Conservation (phyloP, 2,113 vertebrate genomes). For the Boulengeromyrus knoepffleri region DNA sequence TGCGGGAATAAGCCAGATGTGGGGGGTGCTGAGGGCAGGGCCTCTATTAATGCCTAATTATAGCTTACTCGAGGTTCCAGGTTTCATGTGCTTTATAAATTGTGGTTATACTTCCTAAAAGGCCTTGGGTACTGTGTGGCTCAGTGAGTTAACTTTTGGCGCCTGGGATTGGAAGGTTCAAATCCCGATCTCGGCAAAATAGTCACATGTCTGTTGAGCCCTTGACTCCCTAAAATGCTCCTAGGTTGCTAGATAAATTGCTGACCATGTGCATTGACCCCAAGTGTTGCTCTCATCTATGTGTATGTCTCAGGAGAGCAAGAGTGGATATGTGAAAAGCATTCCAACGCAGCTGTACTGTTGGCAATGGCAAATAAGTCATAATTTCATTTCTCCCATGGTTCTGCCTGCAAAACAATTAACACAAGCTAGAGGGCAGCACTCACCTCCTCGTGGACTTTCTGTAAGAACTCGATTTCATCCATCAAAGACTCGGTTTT, state of each 20-base stretch:
- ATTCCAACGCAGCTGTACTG: background rate
- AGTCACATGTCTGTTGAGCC: background rate
- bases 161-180: background rate
- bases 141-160: background rate
- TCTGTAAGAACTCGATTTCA: slow-evolving; percentile 93
- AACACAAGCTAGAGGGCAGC: background rate
- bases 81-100: background rate
- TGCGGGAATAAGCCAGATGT: background rate
- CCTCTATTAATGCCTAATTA: background rate
- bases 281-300: background rate
- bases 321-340: background rate
- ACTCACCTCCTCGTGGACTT: slow-evolving; percentile 84
- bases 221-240: background rate
- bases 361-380: background rate
- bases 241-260: background rate
- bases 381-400: background rate
- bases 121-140: background rate
- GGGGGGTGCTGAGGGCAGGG: background rate
- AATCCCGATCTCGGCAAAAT: background rate
- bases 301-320: background rate
- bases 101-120: background rate
- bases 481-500: slow-evolving; percentile 92
- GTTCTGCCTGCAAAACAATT: background rate
- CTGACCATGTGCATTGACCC: background rate
- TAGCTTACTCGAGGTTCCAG: background rate